Evolutionary conservation across 2,888 invertebrate species (phyloP).

Genomic region (Thyatira batis): DNA sequence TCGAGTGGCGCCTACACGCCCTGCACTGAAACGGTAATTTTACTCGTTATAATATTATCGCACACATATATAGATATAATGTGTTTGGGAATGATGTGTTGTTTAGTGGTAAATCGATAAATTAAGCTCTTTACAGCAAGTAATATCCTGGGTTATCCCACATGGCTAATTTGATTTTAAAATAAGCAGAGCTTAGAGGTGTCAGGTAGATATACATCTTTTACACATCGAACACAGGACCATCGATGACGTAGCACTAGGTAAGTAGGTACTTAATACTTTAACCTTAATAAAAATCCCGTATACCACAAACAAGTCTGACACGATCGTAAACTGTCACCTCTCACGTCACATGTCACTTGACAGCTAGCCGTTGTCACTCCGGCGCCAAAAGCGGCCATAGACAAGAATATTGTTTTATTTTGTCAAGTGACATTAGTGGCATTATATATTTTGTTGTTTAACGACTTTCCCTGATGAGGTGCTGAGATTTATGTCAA

Average conservation of each 20-base stretch:
- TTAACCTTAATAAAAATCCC: not conserved
- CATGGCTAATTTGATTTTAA: too few relatives aligned
- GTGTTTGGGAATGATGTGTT: too few relatives aligned
- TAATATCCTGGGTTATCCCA: too few relatives aligned
- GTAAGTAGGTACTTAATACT: too few relatives aligned
- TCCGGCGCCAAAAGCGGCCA: not conserved
- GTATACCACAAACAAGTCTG: slow-evolving; percentile 12
- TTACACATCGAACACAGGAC: too few relatives aligned
- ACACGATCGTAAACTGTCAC: slow-evolving; percentile 13
- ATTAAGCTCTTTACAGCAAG: too few relatives aligned
- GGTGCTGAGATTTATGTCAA: not conserved
- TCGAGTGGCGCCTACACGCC: slow-evolving; percentile 48
- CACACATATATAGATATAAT: too few relatives aligned
- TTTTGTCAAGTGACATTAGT: not conserved
- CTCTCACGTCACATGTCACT: not conserved
- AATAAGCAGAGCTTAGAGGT: too few relatives aligned
- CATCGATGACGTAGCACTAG: too few relatives aligned
- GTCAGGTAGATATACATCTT: too few relatives aligned
- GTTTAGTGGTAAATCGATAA: too few relatives aligned
- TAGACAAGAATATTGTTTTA: not conserved
- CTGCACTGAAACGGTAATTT: slow-evolving; percentile 10
- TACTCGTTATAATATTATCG: slow-evolving; percentile 1
- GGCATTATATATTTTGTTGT: not conserved
- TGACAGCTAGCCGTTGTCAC: not conserved
- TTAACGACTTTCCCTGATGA: not conserved